phyloP scores from a whole-genome alignment of 1,140 invertebrate genomes.

The Stegodyphus mimosarum region DNA sequence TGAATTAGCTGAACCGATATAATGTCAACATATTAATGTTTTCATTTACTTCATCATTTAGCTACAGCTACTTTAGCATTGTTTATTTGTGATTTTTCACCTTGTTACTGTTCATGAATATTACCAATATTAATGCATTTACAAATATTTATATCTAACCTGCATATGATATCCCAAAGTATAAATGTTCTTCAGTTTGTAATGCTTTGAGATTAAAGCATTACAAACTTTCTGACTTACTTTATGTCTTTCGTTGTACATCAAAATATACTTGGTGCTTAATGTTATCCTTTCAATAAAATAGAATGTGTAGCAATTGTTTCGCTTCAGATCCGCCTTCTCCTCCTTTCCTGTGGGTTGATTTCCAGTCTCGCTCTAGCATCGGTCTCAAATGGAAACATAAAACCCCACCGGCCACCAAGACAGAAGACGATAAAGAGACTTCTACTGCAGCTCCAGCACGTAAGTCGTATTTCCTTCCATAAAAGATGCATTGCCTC shows the following conservation, averaged over 20 bases:
- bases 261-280: neutral
- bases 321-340: constrained; percentile 61
- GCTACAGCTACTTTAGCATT: too few relatives aligned
- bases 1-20: too few relatives aligned
- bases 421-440: constrained; percentile 27
- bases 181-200: too few relatives aligned
- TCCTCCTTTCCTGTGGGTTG: constrained; percentile 60
- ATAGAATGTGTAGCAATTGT: neutral
- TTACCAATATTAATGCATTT: too few relatives aligned
- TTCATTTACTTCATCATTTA: too few relatives aligned
- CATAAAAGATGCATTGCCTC: too few relatives aligned
- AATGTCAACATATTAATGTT: too few relatives aligned
- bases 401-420: constrained; percentile 9
- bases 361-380: constrained; percentile 52
- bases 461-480: constrained; percentile 3
- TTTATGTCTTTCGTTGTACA: neutral
- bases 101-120: too few relatives aligned
- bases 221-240: neutral
- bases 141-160: too few relatives aligned
- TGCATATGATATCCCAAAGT: too few relatives aligned
- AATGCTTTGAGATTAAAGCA: too few relatives aligned
- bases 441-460: constrained; percentile 17
- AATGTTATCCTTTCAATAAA: neutral
- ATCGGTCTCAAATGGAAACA: constrained; percentile 59
- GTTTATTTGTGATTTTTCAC: too few relatives aligned